phyloP scores from a whole-genome alignment of 1,140 invertebrate species.

The Cotesia chilonis region DNA sequence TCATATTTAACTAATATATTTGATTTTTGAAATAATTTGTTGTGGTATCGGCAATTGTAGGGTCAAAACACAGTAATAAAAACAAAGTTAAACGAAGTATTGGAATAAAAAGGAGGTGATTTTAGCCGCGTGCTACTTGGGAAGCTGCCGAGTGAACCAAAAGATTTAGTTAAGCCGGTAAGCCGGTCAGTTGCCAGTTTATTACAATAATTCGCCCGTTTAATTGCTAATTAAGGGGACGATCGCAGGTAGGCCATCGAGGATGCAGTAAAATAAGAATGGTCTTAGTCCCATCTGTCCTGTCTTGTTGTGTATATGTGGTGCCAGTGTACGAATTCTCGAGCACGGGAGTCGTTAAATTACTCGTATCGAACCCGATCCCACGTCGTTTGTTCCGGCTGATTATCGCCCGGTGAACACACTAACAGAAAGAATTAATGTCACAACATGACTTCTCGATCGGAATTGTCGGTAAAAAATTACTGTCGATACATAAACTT shows the following conservation, averaged over 20 bases:
- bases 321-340: conserved; percentile 31
- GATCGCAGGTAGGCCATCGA: conserved; percentile 23
- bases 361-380: conserved; percentile 11
- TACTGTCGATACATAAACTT: conserved; percentile 10
- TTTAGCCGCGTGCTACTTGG: conserved; percentile 16
- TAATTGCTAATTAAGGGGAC: conserved; percentile 41
- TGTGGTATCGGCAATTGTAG: too few relatives aligned
- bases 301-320: neutral
- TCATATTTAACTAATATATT: too few relatives aligned
- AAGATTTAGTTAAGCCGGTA: conserved; percentile 26
- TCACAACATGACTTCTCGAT: conserved; percentile 19
- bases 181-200: conserved; percentile 25
- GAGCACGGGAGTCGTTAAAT: conserved; percentile 18
- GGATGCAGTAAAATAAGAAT: neutral
- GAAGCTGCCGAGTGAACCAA: conserved; percentile 10
- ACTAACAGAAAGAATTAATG: conserved; percentile 18
- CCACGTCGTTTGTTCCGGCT: conserved; percentile 23
- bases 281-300: conserved; percentile 32
- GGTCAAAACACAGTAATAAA: too few relatives aligned
- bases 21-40: too few relatives aligned
- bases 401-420: conserved; percentile 22
- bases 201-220: conserved; percentile 42
- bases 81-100: neutral
- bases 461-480: conserved; percentile 13
- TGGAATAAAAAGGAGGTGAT: conserved; percentile 22